Evolutionary conservation across 2,113 vertebrate genomes (phyloP).

Genomic region (Ariopsis seemanni): DNA sequence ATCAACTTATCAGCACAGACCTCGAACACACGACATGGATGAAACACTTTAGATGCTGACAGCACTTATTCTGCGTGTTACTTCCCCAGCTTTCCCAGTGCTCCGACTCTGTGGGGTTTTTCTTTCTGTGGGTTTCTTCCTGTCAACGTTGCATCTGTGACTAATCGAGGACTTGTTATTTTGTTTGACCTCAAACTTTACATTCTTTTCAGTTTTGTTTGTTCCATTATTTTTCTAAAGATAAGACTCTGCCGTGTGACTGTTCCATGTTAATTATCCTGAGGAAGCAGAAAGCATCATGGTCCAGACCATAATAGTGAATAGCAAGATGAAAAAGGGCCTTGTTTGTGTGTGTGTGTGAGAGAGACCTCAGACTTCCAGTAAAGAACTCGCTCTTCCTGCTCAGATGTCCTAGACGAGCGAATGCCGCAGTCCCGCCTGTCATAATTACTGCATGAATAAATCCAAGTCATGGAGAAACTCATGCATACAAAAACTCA

Average conservation of each 20-base stretch:
- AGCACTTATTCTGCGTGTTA: neutral
- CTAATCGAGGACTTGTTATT: neutral
- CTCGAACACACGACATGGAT: neutral
- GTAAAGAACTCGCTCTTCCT: conserved; percentile 47
- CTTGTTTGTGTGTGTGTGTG: neutral
- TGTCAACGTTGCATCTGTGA: neutral
- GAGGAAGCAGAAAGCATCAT: neutral
- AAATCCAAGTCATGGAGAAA: conserved; percentile 54
- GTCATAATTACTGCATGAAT: conserved; percentile 63
- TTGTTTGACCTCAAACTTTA: neutral
- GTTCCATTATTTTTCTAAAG: neutral
- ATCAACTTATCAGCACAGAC: neutral
- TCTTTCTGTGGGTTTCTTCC: neutral
- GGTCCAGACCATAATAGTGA: conserved; percentile 19
- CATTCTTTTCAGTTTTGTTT: neutral
- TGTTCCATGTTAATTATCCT: neutral
- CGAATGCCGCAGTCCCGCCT: conserved; percentile 48
- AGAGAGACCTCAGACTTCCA: conserved; percentile 11
- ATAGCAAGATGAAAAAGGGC: conserved; percentile 10
- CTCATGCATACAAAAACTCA: conserved; percentile 55
- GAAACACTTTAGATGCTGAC: neutral
- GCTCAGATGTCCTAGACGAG: conserved; percentile 14
- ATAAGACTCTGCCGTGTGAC: neutral
- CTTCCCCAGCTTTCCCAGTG: neutral
- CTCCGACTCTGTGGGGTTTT: neutral